These are phyloP conservation scores for Seriola rivoliana DNA, from an alignment of 2,113 vertebrate species.

Conservation along the genomic window DNA sequence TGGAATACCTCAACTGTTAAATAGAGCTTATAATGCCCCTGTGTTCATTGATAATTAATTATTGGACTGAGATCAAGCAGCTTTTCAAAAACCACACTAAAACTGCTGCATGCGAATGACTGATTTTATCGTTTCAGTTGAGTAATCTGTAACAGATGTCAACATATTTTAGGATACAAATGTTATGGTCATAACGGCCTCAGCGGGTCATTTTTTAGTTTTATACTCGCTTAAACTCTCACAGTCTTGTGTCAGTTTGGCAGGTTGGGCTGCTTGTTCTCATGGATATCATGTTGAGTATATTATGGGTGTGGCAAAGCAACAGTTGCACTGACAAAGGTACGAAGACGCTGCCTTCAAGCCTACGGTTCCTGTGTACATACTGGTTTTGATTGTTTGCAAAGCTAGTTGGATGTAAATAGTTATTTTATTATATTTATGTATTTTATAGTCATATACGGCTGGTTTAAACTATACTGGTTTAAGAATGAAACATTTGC, in stretches of 20 bases:
- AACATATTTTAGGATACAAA: not conserved
- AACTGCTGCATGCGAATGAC: constrained; percentile 17
- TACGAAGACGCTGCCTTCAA: constrained; percentile 42
- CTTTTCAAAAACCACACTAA: constrained; percentile 1
- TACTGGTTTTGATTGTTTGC: constrained; percentile 68
- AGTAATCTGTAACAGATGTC: not conserved
- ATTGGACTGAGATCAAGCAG: constrained; percentile 34
- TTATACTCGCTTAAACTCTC: not conserved
- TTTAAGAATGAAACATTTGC: constrained; percentile 65
- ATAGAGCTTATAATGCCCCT: constrained; percentile 14
- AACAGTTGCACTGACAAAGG: constrained; percentile 71
- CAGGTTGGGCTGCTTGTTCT: constrained; percentile 48
- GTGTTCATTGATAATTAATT: constrained; percentile 4
- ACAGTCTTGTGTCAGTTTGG: not conserved
- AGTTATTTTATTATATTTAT: constrained; percentile 82
- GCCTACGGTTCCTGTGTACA: constrained; percentile 53
- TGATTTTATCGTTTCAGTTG: not conserved
- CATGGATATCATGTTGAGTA: constrained; percentile 3
- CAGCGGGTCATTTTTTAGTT: not conserved
- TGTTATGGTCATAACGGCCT: not conserved
- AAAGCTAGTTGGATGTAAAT: constrained; percentile 77
- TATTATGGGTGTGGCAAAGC: not conserved
- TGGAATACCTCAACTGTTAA: constrained; percentile 73
- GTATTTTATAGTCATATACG: constrained; percentile 76
- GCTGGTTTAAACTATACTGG: constrained; percentile 64